phyloP scores from a whole-genome alignment of 2,888 invertebrate genomes.

The Eilema sororculum region DNA sequence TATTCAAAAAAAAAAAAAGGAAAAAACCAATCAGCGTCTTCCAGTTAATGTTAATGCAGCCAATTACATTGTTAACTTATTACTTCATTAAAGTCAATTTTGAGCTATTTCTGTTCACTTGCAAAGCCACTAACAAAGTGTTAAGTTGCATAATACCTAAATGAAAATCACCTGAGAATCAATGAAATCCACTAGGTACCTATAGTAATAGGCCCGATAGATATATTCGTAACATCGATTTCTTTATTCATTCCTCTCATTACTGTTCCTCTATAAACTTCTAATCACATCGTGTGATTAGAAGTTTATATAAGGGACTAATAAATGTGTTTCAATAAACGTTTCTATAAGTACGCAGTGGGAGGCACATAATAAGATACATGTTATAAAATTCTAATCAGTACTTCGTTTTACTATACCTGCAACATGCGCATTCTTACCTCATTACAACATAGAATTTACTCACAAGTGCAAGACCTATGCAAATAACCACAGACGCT shows the following conservation, averaged over 20 bases:
- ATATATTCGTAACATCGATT: neutral
- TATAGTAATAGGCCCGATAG: no score
- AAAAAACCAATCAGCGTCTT: no score
- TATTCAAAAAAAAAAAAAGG: no score
- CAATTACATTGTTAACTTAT: no score
- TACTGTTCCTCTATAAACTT: neutral
- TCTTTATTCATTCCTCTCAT: neutral
- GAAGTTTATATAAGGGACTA: neutral
- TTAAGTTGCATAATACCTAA: no score
- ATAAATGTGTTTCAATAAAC: neutral
- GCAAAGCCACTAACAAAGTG: no score
- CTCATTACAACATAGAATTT: constrained; percentile 11
- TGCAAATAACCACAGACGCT: constrained; percentile 33
- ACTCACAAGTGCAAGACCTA: constrained; percentile 20
- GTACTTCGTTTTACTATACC: constrained; percentile 7
- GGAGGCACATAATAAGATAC: neutral
- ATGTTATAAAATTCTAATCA: constrained; percentile 21
- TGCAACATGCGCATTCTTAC: constrained; percentile 19
- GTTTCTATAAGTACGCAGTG: no score
- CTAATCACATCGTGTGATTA: neutral
- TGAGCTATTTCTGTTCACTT: no score
- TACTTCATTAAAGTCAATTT: no score
- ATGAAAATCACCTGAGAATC: no score
- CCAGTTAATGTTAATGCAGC: no score
- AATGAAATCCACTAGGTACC: no score